Evolutionary conservation across 2,113 vertebrate genomes (phyloP).

Genomic region (Saccopteryx leptura): DNA sequence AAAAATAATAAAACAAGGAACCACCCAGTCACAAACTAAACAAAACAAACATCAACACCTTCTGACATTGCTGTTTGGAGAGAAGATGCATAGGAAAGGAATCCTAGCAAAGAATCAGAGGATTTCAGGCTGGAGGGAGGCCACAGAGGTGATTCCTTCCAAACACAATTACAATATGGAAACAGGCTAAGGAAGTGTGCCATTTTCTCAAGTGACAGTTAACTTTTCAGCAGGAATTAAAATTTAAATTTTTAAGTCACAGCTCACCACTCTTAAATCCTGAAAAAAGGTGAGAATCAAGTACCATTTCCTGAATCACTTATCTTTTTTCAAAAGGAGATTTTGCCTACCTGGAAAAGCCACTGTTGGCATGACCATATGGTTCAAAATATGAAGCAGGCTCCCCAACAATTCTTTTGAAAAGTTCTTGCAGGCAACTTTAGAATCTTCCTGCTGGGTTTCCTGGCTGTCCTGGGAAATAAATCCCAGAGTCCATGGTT

Average conservation of each 20-base stretch:
- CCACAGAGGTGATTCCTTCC: not conserved
- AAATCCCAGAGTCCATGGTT: conserved; percentile 63
- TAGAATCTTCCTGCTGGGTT: conserved; percentile 73
- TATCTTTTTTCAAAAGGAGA: conserved; percentile 1
- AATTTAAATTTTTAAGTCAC: conserved; percentile 72
- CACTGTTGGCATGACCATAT: not conserved
- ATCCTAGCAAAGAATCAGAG: not conserved
- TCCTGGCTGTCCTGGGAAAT: conserved; percentile 72
- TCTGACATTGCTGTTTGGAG: not conserved
- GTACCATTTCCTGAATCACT: conserved; percentile 68
- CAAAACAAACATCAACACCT: not conserved
- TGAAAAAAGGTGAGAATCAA: conserved; percentile 66
- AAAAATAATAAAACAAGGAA: conserved; percentile 7
- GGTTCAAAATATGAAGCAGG: conserved; percentile 37
- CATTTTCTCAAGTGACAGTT: conserved; percentile 77
- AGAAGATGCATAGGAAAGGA: not conserved
- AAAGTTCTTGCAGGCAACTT: conserved; percentile 61
- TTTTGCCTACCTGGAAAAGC: conserved; percentile 60
- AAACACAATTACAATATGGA: conserved; percentile 64
- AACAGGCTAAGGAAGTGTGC: conserved; percentile 23
- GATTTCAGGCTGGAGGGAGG: not conserved
- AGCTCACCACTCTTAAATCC: conserved; percentile 54
- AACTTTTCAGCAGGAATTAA: conserved; percentile 72
- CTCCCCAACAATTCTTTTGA: not conserved
- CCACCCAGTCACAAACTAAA: not conserved